phyloP scores from a whole-genome alignment of 2,888 invertebrate species.

The Plebejus anna region DNA sequence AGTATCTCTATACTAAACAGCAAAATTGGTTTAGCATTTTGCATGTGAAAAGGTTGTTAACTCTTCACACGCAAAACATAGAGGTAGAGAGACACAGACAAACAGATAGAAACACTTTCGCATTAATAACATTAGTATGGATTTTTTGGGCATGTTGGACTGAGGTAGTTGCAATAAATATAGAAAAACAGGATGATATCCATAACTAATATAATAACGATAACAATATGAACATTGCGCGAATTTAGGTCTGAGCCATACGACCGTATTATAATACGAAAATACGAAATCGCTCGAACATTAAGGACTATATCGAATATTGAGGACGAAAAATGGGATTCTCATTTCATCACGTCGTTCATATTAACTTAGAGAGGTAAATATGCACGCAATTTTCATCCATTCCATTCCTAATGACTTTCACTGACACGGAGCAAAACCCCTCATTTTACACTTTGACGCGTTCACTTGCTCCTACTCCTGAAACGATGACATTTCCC shows the following conservation, averaged over 20 bases:
- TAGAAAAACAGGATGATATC: neutral
- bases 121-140: too few species aligned
- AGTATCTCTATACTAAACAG: too few species aligned
- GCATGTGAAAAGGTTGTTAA: too few species aligned
- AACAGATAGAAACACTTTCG: too few species aligned
- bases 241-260: neutral
- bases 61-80: too few species aligned
- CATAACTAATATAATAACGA: neutral
- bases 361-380: conserved; percentile 72
- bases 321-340: conserved; percentile 55
- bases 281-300: conserved; percentile 37
- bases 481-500: conserved; percentile 73
- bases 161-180: neutral
- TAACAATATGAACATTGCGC: neutral
- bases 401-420: conserved; percentile 79
- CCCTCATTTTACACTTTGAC: conserved; percentile 80
- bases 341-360: conserved; percentile 68
- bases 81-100: too few species aligned
- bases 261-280: neutral
- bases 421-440: conserved; percentile 76
- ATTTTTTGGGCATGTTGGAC: too few species aligned
- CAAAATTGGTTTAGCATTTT: too few species aligned
- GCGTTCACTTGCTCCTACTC: conserved; percentile 76
- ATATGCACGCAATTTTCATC: conserved; percentile 78
- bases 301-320: conserved; percentile 41